Evolutionary conservation across 2,113 vertebrate species (phyloP), one percentile per base, ranked within the genome.

Genomic region (Tursiops truncatus): DNA sequence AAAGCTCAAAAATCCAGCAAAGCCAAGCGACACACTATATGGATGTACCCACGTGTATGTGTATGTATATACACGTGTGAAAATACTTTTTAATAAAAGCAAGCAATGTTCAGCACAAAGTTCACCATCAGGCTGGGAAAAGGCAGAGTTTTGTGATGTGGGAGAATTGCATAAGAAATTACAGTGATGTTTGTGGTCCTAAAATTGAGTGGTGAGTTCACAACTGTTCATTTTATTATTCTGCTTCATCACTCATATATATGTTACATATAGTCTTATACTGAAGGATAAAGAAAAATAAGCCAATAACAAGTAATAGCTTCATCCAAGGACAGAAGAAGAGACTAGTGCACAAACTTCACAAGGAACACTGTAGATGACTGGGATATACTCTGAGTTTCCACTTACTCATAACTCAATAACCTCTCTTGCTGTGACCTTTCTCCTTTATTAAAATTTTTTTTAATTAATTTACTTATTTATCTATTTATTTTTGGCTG

Each of bases 61-160:
- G 23, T 63, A 25, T 28, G 60, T n/a, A 20, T 53, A 1, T 21
- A 21, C 28, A 20, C 8, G 3, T 50, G 38, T 47, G 20, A 53
- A 28, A 47, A n/a, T 91, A 13, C 53, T 33, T 83, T 84, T 94
- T 65, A 95, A n/a, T 80, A 87, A 92, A 92, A 96, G 31, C 26
- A 89, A 96, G 5, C 31, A 38, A 67, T n/a, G 7, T 60, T 77
- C 79, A 79, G 47, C 28, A 68, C 8, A 76, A 79, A 89, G 26
- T 73, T 79, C 13, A 74, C 73, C 50, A 11, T 21, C 4, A 20
- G 25, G 8, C 41, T 91, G 31, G 18, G 53, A 76, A 13, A 31
- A 50, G 60, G 20, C 21, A 65, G 11, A 47, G 4, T 6, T 1
- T n/a, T 41, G 8, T 41, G 25, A 41, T 68, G 2, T 17, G 11